Base-by-base conservation (phyloP, 2,888 invertebrate genomes). In the Dryobota labecula region DNA sequence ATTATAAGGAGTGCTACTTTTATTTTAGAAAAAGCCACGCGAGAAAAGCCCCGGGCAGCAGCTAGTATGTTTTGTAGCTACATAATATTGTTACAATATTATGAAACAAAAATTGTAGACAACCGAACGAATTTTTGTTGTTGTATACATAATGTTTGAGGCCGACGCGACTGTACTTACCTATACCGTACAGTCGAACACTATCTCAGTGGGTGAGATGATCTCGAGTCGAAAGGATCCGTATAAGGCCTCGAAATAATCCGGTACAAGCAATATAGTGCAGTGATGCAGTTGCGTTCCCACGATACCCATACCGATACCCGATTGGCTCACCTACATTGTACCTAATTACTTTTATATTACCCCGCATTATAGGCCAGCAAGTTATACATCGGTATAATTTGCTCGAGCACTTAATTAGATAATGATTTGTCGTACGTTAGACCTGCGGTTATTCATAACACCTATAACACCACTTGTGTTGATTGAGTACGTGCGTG, bases 221-320 rank as follows among this genome's bases (percentile, higher is more conserved):
- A 82, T 87, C 86, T 88, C 84, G 83, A 79, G 53, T 77, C 84
- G 85, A 88, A 87, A 85, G 85, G 84, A 68, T 67, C 85, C 86
- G 78, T 86, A 86, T 80, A 90, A 87, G 90, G 89, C 85, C 85
- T 84, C 82, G 79, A 75, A 78, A 83, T 80, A 86, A 85, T 86
- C 87, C 85, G 84, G 86, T 85, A 81, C 78, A 54, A 63, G 64
- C 43, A 65, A 76, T 80, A 78, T 83, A 81, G 84, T 77, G 70
- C 69, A 78, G 64, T 76, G 80, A 82, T 74, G 71, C 68, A 74
- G 61, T 78, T 51, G 80, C 74, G 90, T 92, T 93, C 92, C 91
- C 92, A 93, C 91, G 91, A 86, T 90, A 88, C 87, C 86, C 87
- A 84, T 85, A 86, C 51, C 45, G 56, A 76, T 74, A 38, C 38